Evolutionary conservation across 2,888 invertebrate species (phyloP).

Genomic region (Xanthia icteritia): DNA sequence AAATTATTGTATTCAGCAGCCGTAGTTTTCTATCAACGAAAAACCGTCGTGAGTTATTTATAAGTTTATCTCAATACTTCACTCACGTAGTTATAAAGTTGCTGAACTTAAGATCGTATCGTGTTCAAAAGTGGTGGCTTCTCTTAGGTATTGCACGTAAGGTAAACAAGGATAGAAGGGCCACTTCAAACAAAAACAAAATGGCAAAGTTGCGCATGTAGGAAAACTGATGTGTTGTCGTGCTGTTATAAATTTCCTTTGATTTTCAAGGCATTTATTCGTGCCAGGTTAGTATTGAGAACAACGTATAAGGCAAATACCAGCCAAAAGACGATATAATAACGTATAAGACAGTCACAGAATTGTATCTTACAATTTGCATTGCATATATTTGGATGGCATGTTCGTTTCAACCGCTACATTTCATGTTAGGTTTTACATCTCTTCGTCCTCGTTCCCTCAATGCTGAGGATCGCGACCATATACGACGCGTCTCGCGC

Average conservation of each 20-base stretch:
- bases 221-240: background rate
- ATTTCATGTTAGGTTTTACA: no score
- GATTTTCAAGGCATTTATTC: background rate
- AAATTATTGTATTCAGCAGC: background rate
- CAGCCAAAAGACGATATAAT: no score
- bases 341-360: no score
- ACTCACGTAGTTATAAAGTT: slow-evolving; percentile 52
- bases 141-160: slow-evolving; percentile 2
- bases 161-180: slow-evolving; percentile 23
- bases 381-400: no score
- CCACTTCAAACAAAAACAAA: background rate
- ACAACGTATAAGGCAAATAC: no score
- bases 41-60: slow-evolving; percentile 23
- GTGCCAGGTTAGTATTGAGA: background rate
- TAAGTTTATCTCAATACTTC: slow-evolving; percentile 48
- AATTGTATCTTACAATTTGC: no score
- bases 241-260: background rate
- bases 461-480: no score
- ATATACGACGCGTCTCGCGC: no score
- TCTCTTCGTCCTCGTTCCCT: no score
- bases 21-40: background rate
- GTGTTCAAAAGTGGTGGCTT: slow-evolving; percentile 40
- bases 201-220: background rate
- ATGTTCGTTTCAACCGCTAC: no score
- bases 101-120: slow-evolving; percentile 48